Conservation (phyloP, 2,797 vertebrate species). For the Caiman crocodilus region DNA sequence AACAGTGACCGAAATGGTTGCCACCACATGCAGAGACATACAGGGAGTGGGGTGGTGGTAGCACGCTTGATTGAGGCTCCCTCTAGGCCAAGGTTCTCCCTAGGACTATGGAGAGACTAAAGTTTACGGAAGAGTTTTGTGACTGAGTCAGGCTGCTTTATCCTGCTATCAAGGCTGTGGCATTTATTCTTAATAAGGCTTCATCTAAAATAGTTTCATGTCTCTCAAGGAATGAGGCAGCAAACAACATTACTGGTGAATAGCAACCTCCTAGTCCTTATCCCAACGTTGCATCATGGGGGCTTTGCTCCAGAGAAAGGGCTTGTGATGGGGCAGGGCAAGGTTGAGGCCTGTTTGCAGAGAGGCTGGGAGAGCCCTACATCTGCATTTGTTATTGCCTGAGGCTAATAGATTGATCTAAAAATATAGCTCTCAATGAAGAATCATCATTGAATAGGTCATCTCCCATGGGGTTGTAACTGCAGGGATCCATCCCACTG, state of each 20-base stretch:
- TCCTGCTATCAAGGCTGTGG: background rate
- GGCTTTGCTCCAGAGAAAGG: background rate
- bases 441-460: background rate
- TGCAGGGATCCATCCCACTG: background rate
- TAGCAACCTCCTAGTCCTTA: background rate
- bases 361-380: background rate
- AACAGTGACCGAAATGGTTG: background rate
- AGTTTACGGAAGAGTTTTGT: background rate
- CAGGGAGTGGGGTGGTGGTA: too few species aligned
- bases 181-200: background rate
- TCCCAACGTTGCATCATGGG: background rate
- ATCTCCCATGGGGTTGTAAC: too few species aligned
- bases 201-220: background rate
- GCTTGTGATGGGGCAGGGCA: background rate
- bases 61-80: too few species aligned
- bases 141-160: background rate
- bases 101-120: background rate
- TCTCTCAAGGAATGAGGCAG: background rate
- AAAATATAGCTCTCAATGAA: background rate
- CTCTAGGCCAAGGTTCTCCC: background rate
- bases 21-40: background rate
- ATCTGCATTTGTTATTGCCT: too few species aligned
- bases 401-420: background rate
- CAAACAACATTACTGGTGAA: background rate
- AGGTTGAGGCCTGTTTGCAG: background rate